phyloP scores from a whole-genome alignment of 2,888 invertebrate genomes.

The Philonicus albiceps region DNA sequence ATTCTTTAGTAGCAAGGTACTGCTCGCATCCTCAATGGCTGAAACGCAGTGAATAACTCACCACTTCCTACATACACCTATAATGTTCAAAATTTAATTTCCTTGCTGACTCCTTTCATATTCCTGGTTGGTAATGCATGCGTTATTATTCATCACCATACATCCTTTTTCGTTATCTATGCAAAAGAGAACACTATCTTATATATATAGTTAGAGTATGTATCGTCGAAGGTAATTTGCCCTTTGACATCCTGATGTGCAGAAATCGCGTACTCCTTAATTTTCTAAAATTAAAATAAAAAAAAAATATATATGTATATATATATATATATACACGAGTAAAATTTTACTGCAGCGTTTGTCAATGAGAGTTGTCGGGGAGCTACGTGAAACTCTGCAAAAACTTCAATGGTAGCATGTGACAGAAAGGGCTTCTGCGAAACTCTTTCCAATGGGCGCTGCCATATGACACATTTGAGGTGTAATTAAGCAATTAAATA shows the following conservation, averaged over 20 bases:
- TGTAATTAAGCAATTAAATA: neutral
- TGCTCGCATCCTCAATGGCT: neutral
- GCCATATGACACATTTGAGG: neutral
- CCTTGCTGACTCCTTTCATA: neutral
- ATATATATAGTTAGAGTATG: neutral
- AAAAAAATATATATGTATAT: too few relatives aligned
- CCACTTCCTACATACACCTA: neutral
- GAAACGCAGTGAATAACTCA: neutral
- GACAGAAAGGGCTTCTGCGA: neutral
- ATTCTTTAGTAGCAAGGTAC: neutral
- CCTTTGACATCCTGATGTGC: neutral
- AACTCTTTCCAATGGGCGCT: neutral
- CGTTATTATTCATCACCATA: neutral
- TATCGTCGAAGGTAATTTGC: neutral
- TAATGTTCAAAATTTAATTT: neutral
- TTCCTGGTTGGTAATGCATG: neutral
- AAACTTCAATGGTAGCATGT: neutral
- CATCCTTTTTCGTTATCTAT: neutral
- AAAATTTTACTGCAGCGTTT: neutral
- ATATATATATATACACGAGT: too few relatives aligned
- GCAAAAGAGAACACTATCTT: neutral
- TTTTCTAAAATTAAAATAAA: neutral
- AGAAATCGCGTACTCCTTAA: neutral
- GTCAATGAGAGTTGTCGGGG: neutral
- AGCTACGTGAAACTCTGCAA: neutral